Conservation (phyloP, 2,888 invertebrate species). For the Piscicola geometra region DNA sequence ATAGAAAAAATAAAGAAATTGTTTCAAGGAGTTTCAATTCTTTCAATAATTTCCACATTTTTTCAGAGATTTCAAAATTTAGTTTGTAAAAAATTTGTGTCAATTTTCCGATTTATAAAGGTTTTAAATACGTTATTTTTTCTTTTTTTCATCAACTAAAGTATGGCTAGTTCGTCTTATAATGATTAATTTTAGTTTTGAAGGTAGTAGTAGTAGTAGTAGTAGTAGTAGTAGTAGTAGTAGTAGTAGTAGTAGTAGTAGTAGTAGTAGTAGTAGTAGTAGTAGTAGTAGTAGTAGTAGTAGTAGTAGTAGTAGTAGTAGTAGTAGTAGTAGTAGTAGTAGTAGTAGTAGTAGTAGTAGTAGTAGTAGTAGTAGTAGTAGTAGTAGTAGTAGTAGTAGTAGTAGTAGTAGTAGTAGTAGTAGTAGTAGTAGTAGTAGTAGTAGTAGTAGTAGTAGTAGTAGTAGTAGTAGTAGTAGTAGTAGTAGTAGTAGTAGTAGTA, state of each 20-base stretch:
- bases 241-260: background rate
- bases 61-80: no score
- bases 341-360: slow-evolving; percentile 27
- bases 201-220: background rate
- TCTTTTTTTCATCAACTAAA: no score
- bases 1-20: no score
- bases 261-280: background rate
- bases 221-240: background rate
- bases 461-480: slow-evolving; percentile 14
- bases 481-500: slow-evolving; percentile 14
- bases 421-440: slow-evolving; percentile 23
- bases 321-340: slow-evolving; percentile 9
- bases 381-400: background rate
- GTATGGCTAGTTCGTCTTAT: no score
- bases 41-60: no score
- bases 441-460: slow-evolving; percentile 23
- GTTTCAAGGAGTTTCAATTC: no score
- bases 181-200: background rate
- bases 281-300: background rate
- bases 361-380: background rate
- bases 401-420: slow-evolving; percentile 19
- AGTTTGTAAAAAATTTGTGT: no score
- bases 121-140: no score
- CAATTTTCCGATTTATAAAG: no score
- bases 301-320: background rate